phyloP scores from a whole-genome alignment of 2,888 invertebrate species.

The Tortrix viridana region DNA sequence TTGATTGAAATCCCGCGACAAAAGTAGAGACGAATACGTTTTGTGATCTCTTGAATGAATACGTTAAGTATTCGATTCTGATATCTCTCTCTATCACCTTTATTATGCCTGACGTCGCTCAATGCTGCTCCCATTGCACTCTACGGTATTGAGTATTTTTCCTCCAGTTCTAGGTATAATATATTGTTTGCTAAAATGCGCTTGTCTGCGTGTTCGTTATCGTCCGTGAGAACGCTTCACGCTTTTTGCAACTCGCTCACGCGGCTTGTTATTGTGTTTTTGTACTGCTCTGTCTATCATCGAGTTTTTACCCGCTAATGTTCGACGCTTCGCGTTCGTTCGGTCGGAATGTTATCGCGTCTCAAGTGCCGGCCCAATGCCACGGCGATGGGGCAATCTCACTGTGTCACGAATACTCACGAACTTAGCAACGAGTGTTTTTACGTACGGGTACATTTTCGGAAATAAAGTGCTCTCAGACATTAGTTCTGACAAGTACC shows the following conservation, averaged over 20 bases:
- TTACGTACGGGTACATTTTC: neutral
- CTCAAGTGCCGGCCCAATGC: constrained; percentile 32
- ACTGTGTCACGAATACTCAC: constrained; percentile 2
- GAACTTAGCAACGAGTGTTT: neutral
- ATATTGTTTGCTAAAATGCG: neutral
- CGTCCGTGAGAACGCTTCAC: constrained; percentile 17
- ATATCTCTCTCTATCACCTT: too few relatives aligned
- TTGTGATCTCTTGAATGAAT: too few relatives aligned
- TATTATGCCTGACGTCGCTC: too few relatives aligned
- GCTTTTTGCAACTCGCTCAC: constrained; percentile 18
- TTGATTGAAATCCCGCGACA: too few relatives aligned
- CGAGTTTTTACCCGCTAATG: constrained; percentile 10
- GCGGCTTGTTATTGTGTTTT: constrained; percentile 34
- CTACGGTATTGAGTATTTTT: too few relatives aligned
- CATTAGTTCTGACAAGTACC: too few relatives aligned
- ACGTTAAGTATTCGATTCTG: too few relatives aligned
- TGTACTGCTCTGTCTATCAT: constrained; percentile 24
- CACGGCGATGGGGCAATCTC: constrained; percentile 31
- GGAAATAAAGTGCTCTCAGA: neutral
- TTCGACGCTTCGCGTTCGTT: constrained; percentile 5
- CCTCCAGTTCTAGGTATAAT: too few relatives aligned
- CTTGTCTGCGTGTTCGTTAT: constrained; percentile 1
- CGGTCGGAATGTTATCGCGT: constrained; percentile 29
- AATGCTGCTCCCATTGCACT: too few relatives aligned
- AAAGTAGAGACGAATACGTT: too few relatives aligned